Evolutionary conservation across 2,113 vertebrate species (phyloP).

Genomic region (Dissostichus mawsoni): DNA sequence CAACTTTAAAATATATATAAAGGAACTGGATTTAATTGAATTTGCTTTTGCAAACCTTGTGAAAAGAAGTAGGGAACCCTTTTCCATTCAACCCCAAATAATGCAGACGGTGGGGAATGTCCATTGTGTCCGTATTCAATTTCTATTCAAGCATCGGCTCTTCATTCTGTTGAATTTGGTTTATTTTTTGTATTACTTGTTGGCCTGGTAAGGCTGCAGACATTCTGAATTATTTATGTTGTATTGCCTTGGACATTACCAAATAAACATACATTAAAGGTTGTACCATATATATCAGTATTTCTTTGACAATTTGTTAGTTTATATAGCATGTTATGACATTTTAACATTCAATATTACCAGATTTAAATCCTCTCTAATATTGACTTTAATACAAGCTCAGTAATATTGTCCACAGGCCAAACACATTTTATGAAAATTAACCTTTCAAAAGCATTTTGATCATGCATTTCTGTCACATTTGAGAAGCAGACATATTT

Average conservation of each 20-base stretch:
- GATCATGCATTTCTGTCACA: background rate
- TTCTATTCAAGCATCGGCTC: accelerated
- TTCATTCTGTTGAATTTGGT: background rate
- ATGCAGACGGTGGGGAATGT: background rate
- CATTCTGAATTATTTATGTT: background rate
- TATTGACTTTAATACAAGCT: background rate
- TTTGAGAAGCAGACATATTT: slow-evolving; percentile 10
- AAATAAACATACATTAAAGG: background rate
- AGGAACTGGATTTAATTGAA: background rate
- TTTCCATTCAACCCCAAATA: background rate
- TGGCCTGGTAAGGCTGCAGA: too few relatives aligned
- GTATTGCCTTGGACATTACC: too few relatives aligned
- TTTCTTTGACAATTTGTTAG: background rate
- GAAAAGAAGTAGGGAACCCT: background rate
- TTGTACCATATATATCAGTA: background rate
- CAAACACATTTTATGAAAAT: background rate
- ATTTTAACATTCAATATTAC: background rate
- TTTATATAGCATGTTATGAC: background rate
- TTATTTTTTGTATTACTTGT: background rate
- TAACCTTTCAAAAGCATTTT: background rate
- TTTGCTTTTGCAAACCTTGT: slow-evolving; percentile 10
- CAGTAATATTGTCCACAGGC: background rate
- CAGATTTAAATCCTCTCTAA: background rate
- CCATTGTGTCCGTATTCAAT: background rate
- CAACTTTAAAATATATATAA: background rate